A percentile compares a stretch with the other conserved stretches of the same genome.
These are phyloP conservation scores for Aphelenchoides bicaudatus DNA, from an alignment of 2,888 invertebrate genomes.

Conservation along the genomic window DNA sequence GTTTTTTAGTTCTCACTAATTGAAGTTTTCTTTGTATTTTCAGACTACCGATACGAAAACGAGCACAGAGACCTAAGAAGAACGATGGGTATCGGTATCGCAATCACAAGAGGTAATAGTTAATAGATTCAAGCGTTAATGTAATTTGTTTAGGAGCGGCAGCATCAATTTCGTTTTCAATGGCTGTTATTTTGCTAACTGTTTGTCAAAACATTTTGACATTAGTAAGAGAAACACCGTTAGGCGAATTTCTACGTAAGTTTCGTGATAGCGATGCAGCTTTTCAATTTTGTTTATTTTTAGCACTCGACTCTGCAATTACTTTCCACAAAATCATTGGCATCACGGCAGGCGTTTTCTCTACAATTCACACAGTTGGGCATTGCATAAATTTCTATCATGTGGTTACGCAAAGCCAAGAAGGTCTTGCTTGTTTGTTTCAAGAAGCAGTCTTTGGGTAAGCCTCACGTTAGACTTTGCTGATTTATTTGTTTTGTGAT, in stretches of 20 bases:
- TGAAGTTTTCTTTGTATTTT: slow-evolving; percentile 19
- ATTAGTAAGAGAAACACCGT: slow-evolving; percentile 84
- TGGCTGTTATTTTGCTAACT: slow-evolving; percentile 81
- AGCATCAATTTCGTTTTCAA: slow-evolving; percentile 87
- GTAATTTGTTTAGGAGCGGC: slow-evolving; percentile 76
- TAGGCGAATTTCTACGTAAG: slow-evolving; percentile 72
- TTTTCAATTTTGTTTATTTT: too few relatives aligned
- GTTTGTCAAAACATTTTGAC: slow-evolving; percentile 80
- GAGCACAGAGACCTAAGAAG: slow-evolving; percentile 89
- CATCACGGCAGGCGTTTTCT: slow-evolving; percentile 87
- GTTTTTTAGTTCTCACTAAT: slow-evolving; percentile 57
- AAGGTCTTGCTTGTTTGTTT: slow-evolving; percentile 84
- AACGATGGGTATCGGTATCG: slow-evolving; percentile 94
- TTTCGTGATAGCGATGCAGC: too few relatives aligned
- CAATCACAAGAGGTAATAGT: slow-evolving; percentile 64
- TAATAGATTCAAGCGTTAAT: too few relatives aligned
- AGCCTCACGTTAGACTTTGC: slow-evolving; percentile 1
- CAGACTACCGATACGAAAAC: slow-evolving; percentile 90
- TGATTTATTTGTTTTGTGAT: not conserved
- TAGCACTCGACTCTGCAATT: slow-evolving; percentile 88
- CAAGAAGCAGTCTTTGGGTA: slow-evolving; percentile 80
- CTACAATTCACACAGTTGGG: slow-evolving; percentile 83
- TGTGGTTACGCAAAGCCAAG: slow-evolving; percentile 87
- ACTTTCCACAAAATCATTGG: slow-evolving; percentile 96
- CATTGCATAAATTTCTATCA: slow-evolving; percentile 96